Base-by-base conservation (phyloP, 2,113 vertebrate genomes). In the Ailurus styani region DNA sequence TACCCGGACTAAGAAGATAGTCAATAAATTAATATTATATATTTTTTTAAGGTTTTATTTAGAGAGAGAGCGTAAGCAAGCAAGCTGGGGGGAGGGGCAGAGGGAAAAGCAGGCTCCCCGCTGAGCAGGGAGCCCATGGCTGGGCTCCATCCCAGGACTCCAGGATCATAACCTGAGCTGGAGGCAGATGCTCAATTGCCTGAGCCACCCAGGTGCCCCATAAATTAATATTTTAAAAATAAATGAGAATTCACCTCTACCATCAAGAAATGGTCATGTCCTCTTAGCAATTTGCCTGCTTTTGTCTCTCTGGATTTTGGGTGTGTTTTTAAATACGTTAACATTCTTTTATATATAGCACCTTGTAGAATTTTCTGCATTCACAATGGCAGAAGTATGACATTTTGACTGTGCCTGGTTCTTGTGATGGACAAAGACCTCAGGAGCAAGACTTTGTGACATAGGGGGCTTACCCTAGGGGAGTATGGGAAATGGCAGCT, bases 401-500 rank as follows among this genome's bases (percentile, higher is more conserved):
- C 31, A 10, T 84, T 84, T 96, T 13, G 4, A 15, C 45, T 34
- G 50, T n/a, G 34, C 27, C 64, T 50, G 12, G 29, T 90, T 83
- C 57, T 88, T 17, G 12, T 29, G 84, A 55, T 60, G 40, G 73
- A 12, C n/a, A 45, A 13, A 25, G 95, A 83, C 90, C 17, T 78
- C 52, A 13, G 60, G 45, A 92, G 25, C 34, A 42, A 40, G 21
- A 77, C 85, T 81, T 17, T 27, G 82, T 96, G 95, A 95, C 55
- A 29, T 10, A 1, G 50, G 78, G 47, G 83, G 9, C 45, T 79
- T 95, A 79, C 14, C 31, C 81, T 27, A 50, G 57, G 45, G 73
- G 86, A 66, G 8, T 47, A 11, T 96, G 97, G 94, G 96, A 97
- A 96, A 82, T 93, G 79, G 93, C 78, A 47, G 42, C 68, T 92